Evolutionary conservation across 2,113 vertebrate species (phyloP).

Genomic region (Tragelaphus imberbis): DNA sequence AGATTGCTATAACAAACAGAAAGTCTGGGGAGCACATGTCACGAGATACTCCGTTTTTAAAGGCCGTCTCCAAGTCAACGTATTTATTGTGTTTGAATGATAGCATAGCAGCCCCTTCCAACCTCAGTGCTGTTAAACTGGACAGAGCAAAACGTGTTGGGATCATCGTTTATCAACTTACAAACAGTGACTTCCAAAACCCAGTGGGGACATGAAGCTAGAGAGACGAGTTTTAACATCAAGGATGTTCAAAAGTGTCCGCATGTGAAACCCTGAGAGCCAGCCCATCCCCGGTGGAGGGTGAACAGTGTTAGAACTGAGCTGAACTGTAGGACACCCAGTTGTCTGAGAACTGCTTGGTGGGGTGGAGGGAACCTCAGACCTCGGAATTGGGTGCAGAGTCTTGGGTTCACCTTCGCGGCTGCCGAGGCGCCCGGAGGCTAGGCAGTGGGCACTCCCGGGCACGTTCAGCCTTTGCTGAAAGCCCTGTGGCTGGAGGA

Average conservation of each 20-base stretch:
- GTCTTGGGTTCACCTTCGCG: not conserved
- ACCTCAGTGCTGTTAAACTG: not conserved
- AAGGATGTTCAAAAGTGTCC: not conserved
- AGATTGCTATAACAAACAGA: not conserved
- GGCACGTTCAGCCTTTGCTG: fast-evolving
- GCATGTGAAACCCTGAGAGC: not conserved
- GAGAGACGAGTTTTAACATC: not conserved
- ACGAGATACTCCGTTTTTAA: not conserved
- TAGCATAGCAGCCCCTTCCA: not conserved
- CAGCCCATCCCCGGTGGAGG: not conserved
- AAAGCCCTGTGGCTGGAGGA: not conserved
- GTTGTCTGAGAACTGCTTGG: not conserved
- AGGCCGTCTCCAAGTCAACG: fast-evolving
- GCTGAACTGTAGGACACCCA: not conserved
- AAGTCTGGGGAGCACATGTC: not conserved
- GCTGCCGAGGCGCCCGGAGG: not conserved
- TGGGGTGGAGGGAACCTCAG: too few species aligned
- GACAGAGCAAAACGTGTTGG: not conserved
- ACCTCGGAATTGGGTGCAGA: not conserved
- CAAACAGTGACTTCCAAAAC: not conserved
- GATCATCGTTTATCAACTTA: not conserved
- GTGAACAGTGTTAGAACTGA: not conserved
- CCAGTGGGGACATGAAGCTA: not conserved
- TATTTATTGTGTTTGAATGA: fast-evolving
- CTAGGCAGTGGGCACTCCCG: not conserved